phyloP scores from a whole-genome alignment of 2,797 vertebrate species.

The Peromyscus eremicus region DNA sequence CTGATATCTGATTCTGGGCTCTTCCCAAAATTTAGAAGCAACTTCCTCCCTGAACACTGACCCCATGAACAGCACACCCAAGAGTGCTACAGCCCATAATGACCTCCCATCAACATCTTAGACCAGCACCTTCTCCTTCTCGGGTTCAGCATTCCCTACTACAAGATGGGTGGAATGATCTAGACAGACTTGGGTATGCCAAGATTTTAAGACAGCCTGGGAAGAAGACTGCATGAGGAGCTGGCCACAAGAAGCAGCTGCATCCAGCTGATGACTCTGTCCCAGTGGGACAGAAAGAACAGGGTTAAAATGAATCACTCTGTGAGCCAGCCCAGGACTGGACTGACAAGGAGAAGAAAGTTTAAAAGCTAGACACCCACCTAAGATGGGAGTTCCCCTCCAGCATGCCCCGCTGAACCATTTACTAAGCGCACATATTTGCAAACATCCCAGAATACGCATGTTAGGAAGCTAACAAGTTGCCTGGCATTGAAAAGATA shows the following conservation, averaged over 20 bases:
- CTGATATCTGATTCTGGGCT: background rate
- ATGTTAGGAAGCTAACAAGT: constrained; percentile 73
- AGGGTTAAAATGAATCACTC: background rate
- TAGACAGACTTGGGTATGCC: background rate
- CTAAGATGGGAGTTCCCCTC: background rate
- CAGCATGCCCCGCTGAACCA: background rate
- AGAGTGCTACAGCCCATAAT: background rate
- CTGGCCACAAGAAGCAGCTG: background rate
- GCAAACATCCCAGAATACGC: constrained; percentile 72
- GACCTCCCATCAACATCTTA: background rate
- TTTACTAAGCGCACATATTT: constrained; percentile 60
- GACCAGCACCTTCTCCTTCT: background rate
- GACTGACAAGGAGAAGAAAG: background rate
- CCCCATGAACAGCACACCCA: background rate
- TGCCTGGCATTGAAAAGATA: constrained; percentile 65
- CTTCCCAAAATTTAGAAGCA: background rate
- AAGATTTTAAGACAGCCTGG: background rate
- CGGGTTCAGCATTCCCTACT: background rate
- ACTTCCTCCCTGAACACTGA: background rate
- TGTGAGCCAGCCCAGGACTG: background rate
- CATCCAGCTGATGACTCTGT: background rate
- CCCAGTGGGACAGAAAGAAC: background rate
- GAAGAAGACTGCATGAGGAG: background rate
- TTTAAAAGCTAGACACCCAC: background rate
- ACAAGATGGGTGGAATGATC: background rate